Percentiles rank a stretch among this genome's conserved stretches.
phyloP scores from a whole-genome alignment of 2,113 vertebrate species.

The Vulpes ferrilata region DNA sequence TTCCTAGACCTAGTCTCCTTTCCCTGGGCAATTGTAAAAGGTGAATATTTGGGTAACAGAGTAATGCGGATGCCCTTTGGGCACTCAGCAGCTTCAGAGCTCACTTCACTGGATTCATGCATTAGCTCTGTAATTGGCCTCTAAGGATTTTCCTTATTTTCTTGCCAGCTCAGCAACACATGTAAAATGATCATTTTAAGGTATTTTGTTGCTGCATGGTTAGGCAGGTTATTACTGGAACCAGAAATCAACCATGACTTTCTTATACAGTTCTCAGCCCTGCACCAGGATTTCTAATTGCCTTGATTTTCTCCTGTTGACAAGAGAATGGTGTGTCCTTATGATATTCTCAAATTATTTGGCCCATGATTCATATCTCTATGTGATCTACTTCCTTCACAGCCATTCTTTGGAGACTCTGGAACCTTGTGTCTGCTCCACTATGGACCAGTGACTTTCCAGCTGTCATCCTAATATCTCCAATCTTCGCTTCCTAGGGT shows the following conservation, averaged over 20 bases:
- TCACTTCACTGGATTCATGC: background rate
- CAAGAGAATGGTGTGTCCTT: background rate
- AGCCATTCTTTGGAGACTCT: background rate
- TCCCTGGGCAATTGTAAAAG: background rate
- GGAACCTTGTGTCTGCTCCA: background rate
- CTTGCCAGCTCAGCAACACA: background rate
- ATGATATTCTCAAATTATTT: background rate
- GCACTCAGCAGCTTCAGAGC: background rate
- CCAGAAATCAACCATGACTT: slow-evolving; percentile 34
- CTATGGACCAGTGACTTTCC: background rate
- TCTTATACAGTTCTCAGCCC: background rate
- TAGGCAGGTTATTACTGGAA: slow-evolving; percentile 16
- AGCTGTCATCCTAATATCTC: background rate
- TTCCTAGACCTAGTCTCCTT: background rate
- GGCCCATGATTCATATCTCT: background rate
- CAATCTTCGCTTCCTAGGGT: background rate
- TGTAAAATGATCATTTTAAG: slow-evolving; percentile 56
- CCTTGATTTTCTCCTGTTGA: slow-evolving; percentile 34
- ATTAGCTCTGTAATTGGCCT: slow-evolving; percentile 16
- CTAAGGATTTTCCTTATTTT: slow-evolving; percentile 52
- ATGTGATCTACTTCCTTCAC: background rate
- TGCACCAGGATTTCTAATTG: background rate
- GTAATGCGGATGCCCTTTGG: background rate
- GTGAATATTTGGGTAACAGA: background rate
- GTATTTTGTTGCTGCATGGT: slow-evolving; percentile 54